Conservation (phyloP, 2,888 invertebrate species). For the Neoitamus cyanurus region DNA sequence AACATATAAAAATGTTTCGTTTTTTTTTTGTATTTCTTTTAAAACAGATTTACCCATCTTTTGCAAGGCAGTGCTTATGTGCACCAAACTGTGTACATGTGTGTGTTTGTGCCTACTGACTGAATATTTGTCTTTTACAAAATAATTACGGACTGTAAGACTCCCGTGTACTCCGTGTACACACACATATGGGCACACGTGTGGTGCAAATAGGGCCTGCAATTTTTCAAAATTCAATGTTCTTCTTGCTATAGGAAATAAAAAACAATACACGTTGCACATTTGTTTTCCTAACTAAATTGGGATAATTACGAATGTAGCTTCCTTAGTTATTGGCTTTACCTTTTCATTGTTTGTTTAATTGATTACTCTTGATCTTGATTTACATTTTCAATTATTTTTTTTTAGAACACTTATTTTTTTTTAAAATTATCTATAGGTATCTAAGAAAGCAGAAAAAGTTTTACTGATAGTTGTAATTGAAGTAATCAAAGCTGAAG, state of each 20-base stretch:
- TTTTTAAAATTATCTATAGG: background rate
- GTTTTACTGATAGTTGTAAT: background rate
- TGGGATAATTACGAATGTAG: background rate
- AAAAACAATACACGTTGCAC: background rate
- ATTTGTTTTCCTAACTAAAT: slow-evolving; percentile 1
- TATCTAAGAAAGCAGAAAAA: background rate
- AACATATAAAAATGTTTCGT: background rate
- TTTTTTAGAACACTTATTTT: background rate
- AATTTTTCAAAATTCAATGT: background rate
- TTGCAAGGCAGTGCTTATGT: too few relatives aligned
- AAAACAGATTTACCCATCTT: background rate
- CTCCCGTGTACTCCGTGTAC: too few relatives aligned
- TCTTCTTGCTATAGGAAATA: background rate
- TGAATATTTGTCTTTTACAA: too few relatives aligned
- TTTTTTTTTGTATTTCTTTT: background rate
- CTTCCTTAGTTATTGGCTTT: background rate
- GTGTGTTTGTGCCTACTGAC: too few relatives aligned
- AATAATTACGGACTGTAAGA: too few relatives aligned
- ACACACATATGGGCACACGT: too few relatives aligned
- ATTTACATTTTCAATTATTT: background rate
- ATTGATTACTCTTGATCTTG: background rate
- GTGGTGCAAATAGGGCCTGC: too few relatives aligned
- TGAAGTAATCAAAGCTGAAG: background rate
- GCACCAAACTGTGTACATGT: too few relatives aligned
- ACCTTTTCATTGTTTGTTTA: background rate